Conservation (phyloP, 2,888 invertebrate genomes). For the Tuta absoluta region DNA sequence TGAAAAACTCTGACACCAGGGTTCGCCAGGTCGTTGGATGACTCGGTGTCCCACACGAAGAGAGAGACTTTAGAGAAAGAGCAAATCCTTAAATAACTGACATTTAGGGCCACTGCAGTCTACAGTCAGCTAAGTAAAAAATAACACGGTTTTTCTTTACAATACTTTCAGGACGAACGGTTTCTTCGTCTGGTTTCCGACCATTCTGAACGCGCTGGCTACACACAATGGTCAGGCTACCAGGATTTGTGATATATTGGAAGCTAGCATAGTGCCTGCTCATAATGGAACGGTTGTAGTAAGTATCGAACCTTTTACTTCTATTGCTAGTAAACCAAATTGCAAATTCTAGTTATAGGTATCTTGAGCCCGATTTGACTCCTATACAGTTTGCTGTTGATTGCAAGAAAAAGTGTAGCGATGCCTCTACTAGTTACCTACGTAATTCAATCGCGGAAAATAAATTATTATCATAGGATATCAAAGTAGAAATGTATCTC, state of each 20-base stretch:
- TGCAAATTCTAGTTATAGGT: no score
- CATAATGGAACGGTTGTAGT: conserved; percentile 15
- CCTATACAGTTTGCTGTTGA: no score
- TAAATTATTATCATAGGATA: no score
- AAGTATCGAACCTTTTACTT: not conserved
- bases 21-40: no score
- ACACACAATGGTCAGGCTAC: conserved; percentile 62
- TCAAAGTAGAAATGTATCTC: no score
- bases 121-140: not conserved
- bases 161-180: conserved; percentile 72
- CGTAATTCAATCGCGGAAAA: no score
- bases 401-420: no score
- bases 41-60: no score
- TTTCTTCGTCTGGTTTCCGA: conserved; percentile 82
- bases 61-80: no score
- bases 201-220: conserved; percentile 79
- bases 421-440: no score
- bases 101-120: not conserved
- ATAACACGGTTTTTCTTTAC: not conserved
- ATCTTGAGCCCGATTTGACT: no score
- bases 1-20: no score
- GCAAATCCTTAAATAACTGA: not conserved
- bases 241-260: conserved; percentile 68
- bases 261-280: not conserved
- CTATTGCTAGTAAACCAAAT: not conserved